Evolutionary conservation across 2,888 invertebrate genomes (phyloP).

Genomic region (Lasius fuliginosus): DNA sequence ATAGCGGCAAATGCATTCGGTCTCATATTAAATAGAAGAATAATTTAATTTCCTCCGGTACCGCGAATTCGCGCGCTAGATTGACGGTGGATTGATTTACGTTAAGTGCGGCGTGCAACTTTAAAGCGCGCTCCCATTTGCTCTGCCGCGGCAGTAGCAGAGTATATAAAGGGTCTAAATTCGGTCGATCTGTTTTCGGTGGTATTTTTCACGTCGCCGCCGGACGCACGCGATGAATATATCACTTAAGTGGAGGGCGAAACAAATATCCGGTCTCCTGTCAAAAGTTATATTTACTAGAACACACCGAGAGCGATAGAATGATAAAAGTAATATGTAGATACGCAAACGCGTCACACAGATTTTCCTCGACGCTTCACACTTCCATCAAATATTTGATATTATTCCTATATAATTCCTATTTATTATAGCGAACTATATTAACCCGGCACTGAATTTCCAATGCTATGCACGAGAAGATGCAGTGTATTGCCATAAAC

Average conservation of each 20-base stretch:
- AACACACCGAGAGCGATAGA: conserved; percentile 8
- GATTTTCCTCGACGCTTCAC: conserved; percentile 27
- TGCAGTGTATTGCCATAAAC: background rate
- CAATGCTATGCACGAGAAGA: background rate
- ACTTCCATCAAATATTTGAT: background rate
- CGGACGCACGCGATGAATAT: conserved; percentile 57
- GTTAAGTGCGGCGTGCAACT: conserved; percentile 57
- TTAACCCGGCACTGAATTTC: background rate
- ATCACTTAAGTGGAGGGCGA: conserved; percentile 56
- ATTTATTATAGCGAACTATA: conserved; percentile 1
- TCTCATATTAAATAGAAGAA: conserved; percentile 53
- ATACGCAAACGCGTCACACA: conserved; percentile 15
- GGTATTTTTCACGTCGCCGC: conserved; percentile 57
- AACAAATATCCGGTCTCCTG: conserved; percentile 52
- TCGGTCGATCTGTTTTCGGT: conserved; percentile 53
- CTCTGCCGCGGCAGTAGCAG: conserved; percentile 13
- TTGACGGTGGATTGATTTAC: conserved; percentile 56
- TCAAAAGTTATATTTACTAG: conserved; percentile 53
- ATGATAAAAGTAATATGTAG: conserved; percentile 43
- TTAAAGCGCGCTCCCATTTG: conserved; percentile 48
- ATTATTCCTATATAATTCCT: conserved; percentile 3
- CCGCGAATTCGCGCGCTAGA: conserved; percentile 54
- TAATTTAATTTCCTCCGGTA: conserved; percentile 55
- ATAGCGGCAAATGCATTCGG: conserved; percentile 54
- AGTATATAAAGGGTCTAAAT: conserved; percentile 55